Evolutionary conservation across 2,888 invertebrate species (phyloP), one percentile per base, ranked within the genome.

Genomic region (Neuroscelio doddi): DNA sequence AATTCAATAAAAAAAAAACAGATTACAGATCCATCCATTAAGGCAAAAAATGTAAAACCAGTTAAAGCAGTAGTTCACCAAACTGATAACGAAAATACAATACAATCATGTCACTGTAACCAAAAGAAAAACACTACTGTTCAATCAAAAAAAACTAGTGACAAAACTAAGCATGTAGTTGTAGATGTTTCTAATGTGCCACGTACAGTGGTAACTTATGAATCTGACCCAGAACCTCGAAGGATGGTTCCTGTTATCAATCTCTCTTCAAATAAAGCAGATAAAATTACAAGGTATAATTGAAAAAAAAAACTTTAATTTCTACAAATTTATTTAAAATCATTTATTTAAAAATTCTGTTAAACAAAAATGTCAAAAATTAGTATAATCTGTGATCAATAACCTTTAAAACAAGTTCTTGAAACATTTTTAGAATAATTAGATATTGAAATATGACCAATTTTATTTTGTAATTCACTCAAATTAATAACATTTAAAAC

Each of bases 261-360:
- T 63, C 50, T 64, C 17, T 55, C 71, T 24, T 39, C 65, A n/a
- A 58, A 67, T 3, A 78, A 77, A 59, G 67, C 73, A 30, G 75
- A 78, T 24, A 78, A 73, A 70, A 53, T 73, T 51, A 71, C 73
- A 34, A 76, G 75, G 77, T 80, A 71, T 41, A 42, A 30, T 57
- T 52, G 24, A 32, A 38, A 30, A 12, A 44, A n/a, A n/a, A n/a
- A n/a, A n/a, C n/a, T n/a, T n/a, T n/a, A n/a, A n/a, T n/a, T n/a
- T n/a, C n/a, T n/a, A n/a, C n/a, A n/a, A n/a, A 10, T 30, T 10
- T 36, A 36, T n/a, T 15, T 24, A 1, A 26, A n/a, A 27, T 27
- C 15, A 14, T n/a, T n/a, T 9, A 45, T 30, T 14, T 16, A 1
- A 29, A 34, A 27, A 26, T 52, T 26, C 21, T 36, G 21, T 4